phyloP scores from a whole-genome alignment of 1,140 invertebrate species.

The Drosophila orena region DNA sequence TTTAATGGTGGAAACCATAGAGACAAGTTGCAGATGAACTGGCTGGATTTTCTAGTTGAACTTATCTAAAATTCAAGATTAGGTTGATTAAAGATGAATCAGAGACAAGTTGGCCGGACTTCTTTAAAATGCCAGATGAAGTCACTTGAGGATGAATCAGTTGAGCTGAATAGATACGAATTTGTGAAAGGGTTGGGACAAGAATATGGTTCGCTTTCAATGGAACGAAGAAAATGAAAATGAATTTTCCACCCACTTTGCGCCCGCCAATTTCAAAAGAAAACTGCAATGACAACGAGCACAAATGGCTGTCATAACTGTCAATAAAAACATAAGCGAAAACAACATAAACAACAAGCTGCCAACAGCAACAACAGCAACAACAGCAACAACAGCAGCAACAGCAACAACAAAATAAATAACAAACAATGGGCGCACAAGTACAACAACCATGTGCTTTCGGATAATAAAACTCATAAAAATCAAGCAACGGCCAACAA shows the following conservation, averaged over 20 bases:
- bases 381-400: neutral
- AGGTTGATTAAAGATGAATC: neutral
- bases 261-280: conserved; percentile 9
- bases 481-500: conserved; percentile 26
- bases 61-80: no score
- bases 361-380: neutral
- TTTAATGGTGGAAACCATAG: conserved; percentile 4
- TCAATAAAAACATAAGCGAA: conserved; percentile 32
- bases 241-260: neutral
- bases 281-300: conserved; percentile 20
- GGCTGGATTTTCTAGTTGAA: neutral
- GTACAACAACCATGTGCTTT: conserved; percentile 26
- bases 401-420: neutral
- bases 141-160: neutral
- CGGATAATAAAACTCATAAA: conserved; percentile 36
- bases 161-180: neutral
- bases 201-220: neutral
- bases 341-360: conserved; percentile 23
- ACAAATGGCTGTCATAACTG: conserved; percentile 30
- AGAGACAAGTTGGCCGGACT: neutral
- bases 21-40: neutral
- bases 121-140: no score
- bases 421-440: conserved; percentile 6
- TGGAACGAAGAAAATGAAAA: neutral
- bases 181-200: no score